These are phyloP conservation scores for Eretmochelys imbricata DNA, from an alignment of 2,113 vertebrate genomes.

Conservation along the genomic window DNA sequence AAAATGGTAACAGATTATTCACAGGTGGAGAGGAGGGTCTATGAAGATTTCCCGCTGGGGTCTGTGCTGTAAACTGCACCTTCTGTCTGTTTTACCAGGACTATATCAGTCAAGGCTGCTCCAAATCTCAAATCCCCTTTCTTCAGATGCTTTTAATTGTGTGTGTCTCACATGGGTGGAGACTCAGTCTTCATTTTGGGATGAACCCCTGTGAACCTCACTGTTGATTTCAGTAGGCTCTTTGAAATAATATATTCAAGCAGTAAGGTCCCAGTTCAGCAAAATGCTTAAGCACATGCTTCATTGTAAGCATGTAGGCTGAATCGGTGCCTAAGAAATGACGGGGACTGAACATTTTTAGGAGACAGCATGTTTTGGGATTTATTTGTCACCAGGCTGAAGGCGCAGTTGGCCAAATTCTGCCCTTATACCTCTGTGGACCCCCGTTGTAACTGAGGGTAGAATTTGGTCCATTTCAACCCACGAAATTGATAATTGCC, in stretches of 20 bases:
- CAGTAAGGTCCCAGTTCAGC: not conserved
- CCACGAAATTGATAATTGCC: not conserved
- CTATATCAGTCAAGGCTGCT: not conserved
- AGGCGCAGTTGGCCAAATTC: not conserved
- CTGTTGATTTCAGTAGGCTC: constrained; percentile 24
- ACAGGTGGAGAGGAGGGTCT: constrained; percentile 37
- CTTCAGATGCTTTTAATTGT: constrained; percentile 29
- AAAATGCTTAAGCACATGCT: not conserved
- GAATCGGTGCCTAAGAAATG: not conserved
- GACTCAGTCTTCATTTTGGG: not conserved
- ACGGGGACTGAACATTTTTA: not conserved
- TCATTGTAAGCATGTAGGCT: not conserved
- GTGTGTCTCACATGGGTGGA: constrained; percentile 15
- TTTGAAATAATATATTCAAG: not conserved
- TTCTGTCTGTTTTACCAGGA: constrained; percentile 25
- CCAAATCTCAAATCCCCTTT: constrained; percentile 16
- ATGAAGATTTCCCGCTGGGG: constrained; percentile 49
- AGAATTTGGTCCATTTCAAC: not conserved
- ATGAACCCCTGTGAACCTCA: not conserved
- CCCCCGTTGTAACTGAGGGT: not conserved
- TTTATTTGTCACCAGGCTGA: not conserved
- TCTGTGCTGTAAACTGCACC: not conserved
- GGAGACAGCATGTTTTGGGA: not conserved
- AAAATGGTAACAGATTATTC: constrained; percentile 54
- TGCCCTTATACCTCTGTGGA: not conserved